Evolutionary conservation across 1,140 invertebrate species (phyloP).

Genomic region (Cydia fagiglandana): DNA sequence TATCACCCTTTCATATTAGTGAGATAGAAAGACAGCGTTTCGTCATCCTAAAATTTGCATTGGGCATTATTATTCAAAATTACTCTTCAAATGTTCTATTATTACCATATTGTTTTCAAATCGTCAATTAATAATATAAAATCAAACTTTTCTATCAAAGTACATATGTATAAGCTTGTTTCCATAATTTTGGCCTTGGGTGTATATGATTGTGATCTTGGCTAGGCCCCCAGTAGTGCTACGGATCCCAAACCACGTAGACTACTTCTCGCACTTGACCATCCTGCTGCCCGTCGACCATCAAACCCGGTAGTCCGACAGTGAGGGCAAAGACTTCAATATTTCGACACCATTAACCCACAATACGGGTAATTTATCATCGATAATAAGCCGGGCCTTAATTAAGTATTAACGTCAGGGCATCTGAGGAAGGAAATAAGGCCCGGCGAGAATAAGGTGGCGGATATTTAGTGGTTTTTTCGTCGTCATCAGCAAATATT

Average conservation of each 20-base stretch:
- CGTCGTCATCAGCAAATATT: too few species aligned
- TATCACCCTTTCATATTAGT: too few species aligned
- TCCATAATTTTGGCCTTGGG: too few species aligned
- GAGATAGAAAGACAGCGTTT: too few species aligned
- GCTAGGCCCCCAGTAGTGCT: background rate
- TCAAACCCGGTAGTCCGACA: slow-evolving; percentile 29
- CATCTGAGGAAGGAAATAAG: background rate
- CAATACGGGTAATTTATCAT: slow-evolving; percentile 47
- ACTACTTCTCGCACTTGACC: background rate
- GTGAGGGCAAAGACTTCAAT: slow-evolving; percentile 44
- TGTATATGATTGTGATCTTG: too few species aligned
- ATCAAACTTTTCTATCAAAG: too few species aligned
- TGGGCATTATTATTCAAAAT: too few species aligned
- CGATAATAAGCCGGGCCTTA: slow-evolving; percentile 42
- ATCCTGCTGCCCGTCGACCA: background rate
- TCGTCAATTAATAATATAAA: too few species aligned
- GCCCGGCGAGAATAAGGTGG: background rate
- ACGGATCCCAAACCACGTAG: background rate
- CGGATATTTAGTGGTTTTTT: background rate
- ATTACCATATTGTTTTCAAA: too few species aligned
- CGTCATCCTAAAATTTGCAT: too few species aligned
- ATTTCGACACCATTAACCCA: slow-evolving; percentile 39
- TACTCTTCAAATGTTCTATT: too few species aligned
- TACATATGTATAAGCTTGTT: too few species aligned
- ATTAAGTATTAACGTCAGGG: background rate